phyloP scores from a whole-genome alignment of 2,888 invertebrate genomes.

The Chironomus tentans region DNA sequence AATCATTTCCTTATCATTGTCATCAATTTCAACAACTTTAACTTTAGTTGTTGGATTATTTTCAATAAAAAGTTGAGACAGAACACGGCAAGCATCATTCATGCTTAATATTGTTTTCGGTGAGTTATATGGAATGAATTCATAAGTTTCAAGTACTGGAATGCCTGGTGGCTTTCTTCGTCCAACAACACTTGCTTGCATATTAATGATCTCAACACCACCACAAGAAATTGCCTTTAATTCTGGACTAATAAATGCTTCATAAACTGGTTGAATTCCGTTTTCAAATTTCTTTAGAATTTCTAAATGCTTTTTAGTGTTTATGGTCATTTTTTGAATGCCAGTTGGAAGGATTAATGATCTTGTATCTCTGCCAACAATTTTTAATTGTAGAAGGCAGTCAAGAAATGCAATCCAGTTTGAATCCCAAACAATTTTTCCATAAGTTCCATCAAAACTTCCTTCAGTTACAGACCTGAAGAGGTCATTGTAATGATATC shows the following conservation, averaged over 20 bases:
- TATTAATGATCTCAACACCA: conserved; percentile 66
- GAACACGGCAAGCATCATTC: conserved; percentile 45
- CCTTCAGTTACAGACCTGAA: conserved; percentile 44
- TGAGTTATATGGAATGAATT: conserved; percentile 54
- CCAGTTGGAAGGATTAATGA: conserved; percentile 67
- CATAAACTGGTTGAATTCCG: conserved; percentile 35
- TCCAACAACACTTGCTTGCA: conserved; percentile 61
- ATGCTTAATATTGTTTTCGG: conserved; percentile 38
- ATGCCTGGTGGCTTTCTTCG: conserved; percentile 51
- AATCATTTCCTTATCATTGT: conserved; percentile 42
- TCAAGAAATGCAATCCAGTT: conserved; percentile 89
- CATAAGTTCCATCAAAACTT: conserved; percentile 48
- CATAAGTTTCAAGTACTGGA: conserved; percentile 60
- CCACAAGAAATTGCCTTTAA: conserved; percentile 49
- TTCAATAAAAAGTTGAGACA: conserved; percentile 57
- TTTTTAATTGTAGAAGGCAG: conserved; percentile 80
- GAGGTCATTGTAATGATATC: conserved; percentile 44
- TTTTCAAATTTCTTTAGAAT: conserved; percentile 37
- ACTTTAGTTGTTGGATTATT: conserved; percentile 52
- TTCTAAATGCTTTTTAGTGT: conserved; percentile 52
- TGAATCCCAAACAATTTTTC: conserved; percentile 65
- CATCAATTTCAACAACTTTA: conserved; percentile 44
- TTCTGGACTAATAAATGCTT: conserved; percentile 36
- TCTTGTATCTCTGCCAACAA: conserved; percentile 60
- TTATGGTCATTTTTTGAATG: conserved; percentile 59